Percentiles rank a stretch among this genome's conserved stretches.
Conservation (phyloP, 2,888 invertebrate species). For the Heliconius ethilla region DNA sequence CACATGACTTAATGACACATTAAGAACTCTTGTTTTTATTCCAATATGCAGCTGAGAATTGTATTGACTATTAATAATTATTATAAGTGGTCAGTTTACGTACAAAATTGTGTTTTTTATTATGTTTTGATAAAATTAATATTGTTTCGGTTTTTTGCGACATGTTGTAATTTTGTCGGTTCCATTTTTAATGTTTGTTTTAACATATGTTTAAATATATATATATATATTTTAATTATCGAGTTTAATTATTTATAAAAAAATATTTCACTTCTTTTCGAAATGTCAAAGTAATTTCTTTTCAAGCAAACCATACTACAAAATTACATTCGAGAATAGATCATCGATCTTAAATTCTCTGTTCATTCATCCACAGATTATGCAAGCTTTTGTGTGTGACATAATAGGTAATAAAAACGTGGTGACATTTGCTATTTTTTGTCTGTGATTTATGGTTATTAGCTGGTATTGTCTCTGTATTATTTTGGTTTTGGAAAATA, state of each 20-base stretch:
- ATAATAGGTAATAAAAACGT: constrained; percentile 45
- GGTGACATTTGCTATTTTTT: constrained; percentile 40
- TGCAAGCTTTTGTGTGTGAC: constrained; percentile 45
- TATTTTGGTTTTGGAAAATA: background rate
- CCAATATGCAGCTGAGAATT: background rate
- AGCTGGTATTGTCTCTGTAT: constrained; percentile 12
- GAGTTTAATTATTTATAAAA: background rate
- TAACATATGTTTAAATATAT: background rate
- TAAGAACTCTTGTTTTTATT: constrained; percentile 12
- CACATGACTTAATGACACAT: background rate
- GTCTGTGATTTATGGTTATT: constrained; percentile 41
- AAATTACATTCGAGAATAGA: constrained; percentile 17
- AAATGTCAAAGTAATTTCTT: background rate
- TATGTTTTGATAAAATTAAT: background rate
- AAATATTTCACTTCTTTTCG: background rate
- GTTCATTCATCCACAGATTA: constrained; percentile 44
- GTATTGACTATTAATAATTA: background rate
- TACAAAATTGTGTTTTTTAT: background rate
- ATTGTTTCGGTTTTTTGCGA: background rate
- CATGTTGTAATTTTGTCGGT: background rate
- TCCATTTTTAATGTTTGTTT: background rate
- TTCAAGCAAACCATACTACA: background rate
- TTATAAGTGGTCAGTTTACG: background rate
- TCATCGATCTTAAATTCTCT: constrained; percentile 37
- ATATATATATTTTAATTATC: background rate